These are phyloP conservation scores for Thymelicus sylvestris DNA, from an alignment of 2,888 invertebrate species.

Conservation along the genomic window DNA sequence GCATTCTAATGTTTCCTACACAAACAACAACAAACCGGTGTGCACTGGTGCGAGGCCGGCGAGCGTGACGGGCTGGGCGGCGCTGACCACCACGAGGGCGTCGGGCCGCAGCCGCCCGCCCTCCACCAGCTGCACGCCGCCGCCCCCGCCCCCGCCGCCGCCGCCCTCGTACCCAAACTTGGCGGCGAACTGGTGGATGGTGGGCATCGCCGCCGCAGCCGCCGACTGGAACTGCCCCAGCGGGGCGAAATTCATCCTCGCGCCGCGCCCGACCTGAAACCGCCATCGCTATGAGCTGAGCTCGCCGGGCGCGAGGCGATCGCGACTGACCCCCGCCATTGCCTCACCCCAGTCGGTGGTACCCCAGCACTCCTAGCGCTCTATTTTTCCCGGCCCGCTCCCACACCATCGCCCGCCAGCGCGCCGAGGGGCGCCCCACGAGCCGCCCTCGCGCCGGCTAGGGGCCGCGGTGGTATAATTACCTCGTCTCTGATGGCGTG, in stretches of 20 bases:
- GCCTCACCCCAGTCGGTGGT: conserved; percentile 75
- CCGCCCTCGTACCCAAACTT: conserved; percentile 85
- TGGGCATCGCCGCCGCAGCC: conserved; percentile 89
- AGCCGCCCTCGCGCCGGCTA: conserved; percentile 35
- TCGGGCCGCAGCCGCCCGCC: conserved; percentile 87
- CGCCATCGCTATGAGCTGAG: conserved; percentile 42
- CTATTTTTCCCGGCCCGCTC: conserved; percentile 82
- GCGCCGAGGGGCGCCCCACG: conserved; percentile 46
- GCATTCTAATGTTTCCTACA: too few species aligned
- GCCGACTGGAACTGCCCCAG: conserved; percentile 92
- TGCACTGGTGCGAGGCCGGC: conserved; percentile 74
- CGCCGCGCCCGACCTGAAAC: conserved; percentile 43
- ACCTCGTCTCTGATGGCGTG: conserved; percentile 62
- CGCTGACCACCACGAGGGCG: conserved; percentile 78
- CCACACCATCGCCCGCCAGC: conserved; percentile 69
- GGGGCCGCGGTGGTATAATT: conserved; percentile 49
- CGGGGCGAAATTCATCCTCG: conserved; percentile 92
- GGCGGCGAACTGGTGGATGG: conserved; percentile 93
- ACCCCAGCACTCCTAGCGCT: conserved; percentile 61
- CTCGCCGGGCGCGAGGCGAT: conserved; percentile 55
- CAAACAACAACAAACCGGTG: conserved; percentile 57
- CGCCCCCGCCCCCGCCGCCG: conserved; percentile 71
- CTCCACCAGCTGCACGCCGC: conserved; percentile 66
- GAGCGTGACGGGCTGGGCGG: conserved; percentile 77
- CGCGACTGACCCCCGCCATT: conserved; percentile 81